Base-by-base conservation (phyloP, 2,888 invertebrate species). In the Sphinx pinastri region DNA sequence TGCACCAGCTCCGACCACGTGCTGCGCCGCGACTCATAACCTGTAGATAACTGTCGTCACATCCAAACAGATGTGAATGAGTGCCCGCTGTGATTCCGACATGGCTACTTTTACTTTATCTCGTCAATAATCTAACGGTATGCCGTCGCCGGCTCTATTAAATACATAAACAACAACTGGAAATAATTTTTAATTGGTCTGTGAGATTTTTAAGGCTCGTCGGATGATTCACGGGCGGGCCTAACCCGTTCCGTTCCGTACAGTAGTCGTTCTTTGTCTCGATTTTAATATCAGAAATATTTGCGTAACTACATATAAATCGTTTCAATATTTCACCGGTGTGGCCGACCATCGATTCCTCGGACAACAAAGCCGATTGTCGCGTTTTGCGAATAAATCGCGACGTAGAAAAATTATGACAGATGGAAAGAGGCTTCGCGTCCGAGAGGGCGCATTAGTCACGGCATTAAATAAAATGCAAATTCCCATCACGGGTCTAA, bases 361-460 rank as follows among this genome's bases (percentile, higher is more conserved):
- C 74, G 76, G 79, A 74, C 76, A 84, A 89, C 88, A 92, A 92
- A 92, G 89, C 82, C 81, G 89, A 87, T 88, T 90, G 90, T 90
- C 87, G 89, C 87, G 78, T 86, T 87, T 86, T 81, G 91, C 92
- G 83, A 88, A 92, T 88, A 88, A 90, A 89, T 88, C 86, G 92
- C 90, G 92, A 93, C 93, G 90, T 92, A 91, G 92, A 93, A 93
- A 92, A 94, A 94, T 93, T 92, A 93, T 93, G 93, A 93, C 90
- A 93, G 89, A 94, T 93, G 87, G 81, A 85, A 87, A 81, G 79
- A 85, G 83, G 81, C 83, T 83, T 49, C 63, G 78, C 82, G 77
- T 81, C 81, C 80, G 83, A 83, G 80, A 77, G 79, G 76, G 75
- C 78, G 77, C 81, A 91, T 94, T 92, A 88, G 90, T 93, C 89